Conservation (phyloP, 2,888 invertebrate genomes). For the Lycophotia porphyrea region DNA sequence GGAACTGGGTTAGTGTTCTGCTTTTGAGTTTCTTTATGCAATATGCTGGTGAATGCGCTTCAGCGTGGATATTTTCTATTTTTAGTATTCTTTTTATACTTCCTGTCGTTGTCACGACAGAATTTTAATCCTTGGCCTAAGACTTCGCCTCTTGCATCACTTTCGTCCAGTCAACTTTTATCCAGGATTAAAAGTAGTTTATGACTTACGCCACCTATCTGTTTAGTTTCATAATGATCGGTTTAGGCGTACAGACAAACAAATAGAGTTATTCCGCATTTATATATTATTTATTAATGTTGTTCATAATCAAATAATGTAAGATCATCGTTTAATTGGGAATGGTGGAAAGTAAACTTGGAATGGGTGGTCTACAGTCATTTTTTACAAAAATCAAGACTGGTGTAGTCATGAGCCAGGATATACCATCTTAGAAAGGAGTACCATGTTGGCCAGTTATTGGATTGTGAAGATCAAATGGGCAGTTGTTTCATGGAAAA, state of each 20-base stretch:
- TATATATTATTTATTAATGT: background rate
- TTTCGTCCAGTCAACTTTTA: background rate
- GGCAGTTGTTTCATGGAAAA: background rate
- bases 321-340: background rate
- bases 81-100: background rate
- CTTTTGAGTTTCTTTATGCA: slow-evolving; percentile 19
- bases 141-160: background rate
- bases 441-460: too few relatives aligned
- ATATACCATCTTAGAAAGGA: background rate
- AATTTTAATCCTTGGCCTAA: background rate
- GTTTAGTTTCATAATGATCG: background rate
- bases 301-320: too few relatives aligned
- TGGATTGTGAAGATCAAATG: background rate
- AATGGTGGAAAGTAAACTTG: background rate
- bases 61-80: background rate
- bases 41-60: background rate
- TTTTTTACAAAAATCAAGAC: background rate
- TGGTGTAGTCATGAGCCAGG: background rate
- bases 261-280: background rate
- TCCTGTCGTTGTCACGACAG: background rate
- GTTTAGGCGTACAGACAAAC: background rate
- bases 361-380: background rate
- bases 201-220: background rate
- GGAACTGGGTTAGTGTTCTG: slow-evolving; percentile 49
- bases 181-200: background rate